Base-by-base conservation (phyloP, 2,113 vertebrate genomes). In the Pelobates fuscus region DNA sequence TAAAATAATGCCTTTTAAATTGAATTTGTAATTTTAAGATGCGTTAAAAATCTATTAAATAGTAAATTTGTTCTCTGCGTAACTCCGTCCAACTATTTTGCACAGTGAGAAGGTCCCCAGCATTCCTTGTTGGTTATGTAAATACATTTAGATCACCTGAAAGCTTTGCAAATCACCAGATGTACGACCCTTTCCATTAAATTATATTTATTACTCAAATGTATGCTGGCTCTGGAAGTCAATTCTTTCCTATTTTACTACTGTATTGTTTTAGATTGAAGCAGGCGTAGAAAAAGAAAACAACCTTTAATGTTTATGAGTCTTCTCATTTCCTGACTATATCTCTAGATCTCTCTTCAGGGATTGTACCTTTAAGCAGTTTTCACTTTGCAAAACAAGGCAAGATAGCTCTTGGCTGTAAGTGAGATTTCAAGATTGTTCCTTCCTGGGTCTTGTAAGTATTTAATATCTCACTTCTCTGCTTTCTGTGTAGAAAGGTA, bases 341-440 rank as follows among this genome's bases (percentile, higher is more conserved):
- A 77, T 77, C 73, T 68, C 65, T 46, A 67, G 55, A 77, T 77
- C 71, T 59, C 73, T 68, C 32, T 60, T 43, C 26, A 61, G 57
- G 73, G 65, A 77, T 77, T 77, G 73, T 77, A 77, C 73, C 73
- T 77, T 77, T 68, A 77, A 77, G 65, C 73, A 41, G 37, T 67
- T 77, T 77, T 68, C 57, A 68, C 64, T 68, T 67, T 68, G 59
- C 64, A 61, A 49, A 77, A 27, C 23, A 32, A 32, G 32, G n/a
- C 37, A 24, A 43, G 21, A 67, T 77, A 68, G 67, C 73, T 77
- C 65, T 68, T 67, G 41, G 65, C 65, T 68, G 67, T 32, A 75
- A 75, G 63, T 68, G 55, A 77, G 73, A 77, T 77, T 77, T 77
- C 29, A 49, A 77, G 73, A 77, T 77, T 67, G 73, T 61, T 77